Conservation (phyloP, 2,113 vertebrate genomes). For the Otis tarda region DNA sequence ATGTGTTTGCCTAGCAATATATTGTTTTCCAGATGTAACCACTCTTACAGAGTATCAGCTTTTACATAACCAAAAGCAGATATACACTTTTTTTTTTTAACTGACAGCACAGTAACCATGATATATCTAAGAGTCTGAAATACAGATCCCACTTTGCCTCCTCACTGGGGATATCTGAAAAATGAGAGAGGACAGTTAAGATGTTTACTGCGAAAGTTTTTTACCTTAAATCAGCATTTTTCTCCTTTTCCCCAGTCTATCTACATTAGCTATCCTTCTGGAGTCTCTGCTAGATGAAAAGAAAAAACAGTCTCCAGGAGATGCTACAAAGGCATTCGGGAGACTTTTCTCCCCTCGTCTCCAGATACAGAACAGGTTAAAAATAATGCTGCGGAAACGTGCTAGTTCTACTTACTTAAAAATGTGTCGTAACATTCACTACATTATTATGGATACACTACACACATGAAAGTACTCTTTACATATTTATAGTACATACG, state of each 20-base stretch:
- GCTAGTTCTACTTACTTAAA: background rate
- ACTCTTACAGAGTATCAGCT: background rate
- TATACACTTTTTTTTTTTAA: background rate
- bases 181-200: background rate
- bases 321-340: background rate
- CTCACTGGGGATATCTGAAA: rapidly evolving
- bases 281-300: background rate
- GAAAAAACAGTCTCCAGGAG: background rate
- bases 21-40: background rate
- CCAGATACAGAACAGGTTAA: background rate
- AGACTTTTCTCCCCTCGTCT: background rate
- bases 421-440: background rate
- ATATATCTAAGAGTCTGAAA: background rate
- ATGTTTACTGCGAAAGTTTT: background rate
- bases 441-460: background rate
- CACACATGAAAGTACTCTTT: background rate
- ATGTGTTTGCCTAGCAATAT: background rate
- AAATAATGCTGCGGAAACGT: background rate
- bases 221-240: background rate
- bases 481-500: background rate
- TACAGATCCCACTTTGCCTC: background rate
- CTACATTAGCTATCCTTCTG: background rate
- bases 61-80: background rate
- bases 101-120: background rate
- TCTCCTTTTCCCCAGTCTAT: background rate